Percentiles rank a stretch among this genome's conserved stretches.
phyloP scores from a whole-genome alignment of 2,797 vertebrate species.

The Limnodromus scolopaceus region DNA sequence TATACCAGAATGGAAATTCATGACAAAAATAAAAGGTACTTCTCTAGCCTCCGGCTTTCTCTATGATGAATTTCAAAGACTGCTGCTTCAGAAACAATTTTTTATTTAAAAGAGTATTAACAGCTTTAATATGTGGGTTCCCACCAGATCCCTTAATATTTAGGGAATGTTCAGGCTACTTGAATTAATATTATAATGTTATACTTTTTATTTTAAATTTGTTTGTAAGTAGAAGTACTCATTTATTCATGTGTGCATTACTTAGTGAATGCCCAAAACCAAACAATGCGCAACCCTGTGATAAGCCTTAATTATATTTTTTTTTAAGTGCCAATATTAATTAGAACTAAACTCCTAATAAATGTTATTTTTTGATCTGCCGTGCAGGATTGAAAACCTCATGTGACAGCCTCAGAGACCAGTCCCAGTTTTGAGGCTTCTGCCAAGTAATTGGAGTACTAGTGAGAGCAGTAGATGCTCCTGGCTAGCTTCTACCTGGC shows the following conservation, averaged over 20 bases:
- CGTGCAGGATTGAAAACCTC: neutral
- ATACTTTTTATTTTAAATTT: neutral
- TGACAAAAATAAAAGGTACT: conserved; percentile 30
- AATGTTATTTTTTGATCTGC: neutral
- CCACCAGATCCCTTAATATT: neutral
- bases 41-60: conserved; percentile 1
- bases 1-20: conserved; percentile 4
- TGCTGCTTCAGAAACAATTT: neutral
- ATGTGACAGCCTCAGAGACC: neutral
- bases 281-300: neutral
- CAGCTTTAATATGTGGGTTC: conserved; percentile 20
- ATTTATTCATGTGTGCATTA: neutral
- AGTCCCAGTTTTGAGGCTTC: neutral
- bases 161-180: neutral
- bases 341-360: neutral
- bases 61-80: conserved; percentile 30
- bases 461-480: neutral
- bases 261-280: neutral
- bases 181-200: neutral
- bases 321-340: neutral
- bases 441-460: neutral
- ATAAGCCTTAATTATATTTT: neutral
- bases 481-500: neutral
- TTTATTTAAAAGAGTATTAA: neutral
- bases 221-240: neutral